phyloP scores from a whole-genome alignment of 1,140 invertebrate genomes.

The Pectinophora gossypiella region DNA sequence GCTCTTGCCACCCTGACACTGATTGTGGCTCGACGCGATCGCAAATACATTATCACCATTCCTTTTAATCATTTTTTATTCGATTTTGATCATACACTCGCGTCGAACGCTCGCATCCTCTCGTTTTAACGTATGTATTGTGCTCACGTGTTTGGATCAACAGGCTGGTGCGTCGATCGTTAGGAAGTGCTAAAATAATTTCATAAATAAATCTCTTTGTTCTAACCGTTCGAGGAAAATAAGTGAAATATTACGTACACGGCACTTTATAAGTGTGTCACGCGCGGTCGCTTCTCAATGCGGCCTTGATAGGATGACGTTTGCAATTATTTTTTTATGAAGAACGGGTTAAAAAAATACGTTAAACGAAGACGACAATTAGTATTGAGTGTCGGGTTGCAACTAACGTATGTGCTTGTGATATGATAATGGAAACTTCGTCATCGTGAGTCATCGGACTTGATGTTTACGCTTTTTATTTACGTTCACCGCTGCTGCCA shows the following conservation, averaged over 20 bases:
- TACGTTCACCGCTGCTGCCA: constrained; percentile 44
- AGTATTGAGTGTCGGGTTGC: constrained; percentile 43
- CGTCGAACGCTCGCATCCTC: constrained; percentile 54
- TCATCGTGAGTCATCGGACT: constrained; percentile 70
- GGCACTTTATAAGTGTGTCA: constrained; percentile 38
- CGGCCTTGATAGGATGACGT: constrained; percentile 18
- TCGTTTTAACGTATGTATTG: constrained; percentile 53
- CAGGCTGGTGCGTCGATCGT: constrained; percentile 45
- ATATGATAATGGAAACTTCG: constrained; percentile 69
- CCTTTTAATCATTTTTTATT: constrained; percentile 74
- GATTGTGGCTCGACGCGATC: constrained; percentile 70
- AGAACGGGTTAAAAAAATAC: constrained; percentile 13
- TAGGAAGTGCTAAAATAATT: constrained; percentile 47
- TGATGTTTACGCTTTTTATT: constrained; percentile 68
- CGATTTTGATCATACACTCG: constrained; percentile 59
- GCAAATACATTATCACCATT: constrained; percentile 73
- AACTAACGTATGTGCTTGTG: constrained; percentile 60
- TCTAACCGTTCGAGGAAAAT: constrained; percentile 58
- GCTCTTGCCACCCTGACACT: constrained; percentile 64
- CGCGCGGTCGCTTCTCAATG: constrained; percentile 40
- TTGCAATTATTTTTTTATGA: background rate
- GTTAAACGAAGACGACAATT: constrained; percentile 35
- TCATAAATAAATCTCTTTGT: constrained; percentile 62
- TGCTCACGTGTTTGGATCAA: constrained; percentile 58
- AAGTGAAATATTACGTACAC: constrained; percentile 40